phyloP scores from a whole-genome alignment of 2,113 vertebrate genomes.

The human (Homo sapiens) region GRCh38 chr16:3062001-3062500 shows the following conservation, averaged over 20 bases:
- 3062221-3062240: neutral
- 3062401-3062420: no score
- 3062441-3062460: neutral
- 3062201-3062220: neutral
- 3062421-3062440: neutral
- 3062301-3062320: neutral
- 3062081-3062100: neutral
- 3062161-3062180: neutral
- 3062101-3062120: neutral
- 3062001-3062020: no score
- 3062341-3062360: neutral
- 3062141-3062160: neutral
- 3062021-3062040: no score
- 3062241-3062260: no score
- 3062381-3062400: neutral
- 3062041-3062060: no score
- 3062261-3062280: neutral
- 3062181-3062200: neutral
- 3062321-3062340: neutral
- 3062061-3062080: no score
- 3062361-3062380: neutral
- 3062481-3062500: neutral
- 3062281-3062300: neutral
- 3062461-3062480: fast-evolving
- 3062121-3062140: neutral